phyloP scores from a whole-genome alignment of 2,888 invertebrate genomes.

The Nasonia oneida region DNA sequence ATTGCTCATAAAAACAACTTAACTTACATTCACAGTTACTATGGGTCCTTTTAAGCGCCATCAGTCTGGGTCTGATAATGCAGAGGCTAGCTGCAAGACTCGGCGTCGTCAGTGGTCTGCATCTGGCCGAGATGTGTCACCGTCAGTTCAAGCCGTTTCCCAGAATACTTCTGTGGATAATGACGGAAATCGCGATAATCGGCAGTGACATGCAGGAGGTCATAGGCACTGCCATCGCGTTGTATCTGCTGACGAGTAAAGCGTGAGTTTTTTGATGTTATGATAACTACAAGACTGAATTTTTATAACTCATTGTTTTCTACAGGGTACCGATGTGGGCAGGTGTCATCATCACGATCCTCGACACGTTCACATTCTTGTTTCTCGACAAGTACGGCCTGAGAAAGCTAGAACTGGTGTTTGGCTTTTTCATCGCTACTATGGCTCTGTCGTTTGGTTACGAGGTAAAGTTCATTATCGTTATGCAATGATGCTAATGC shows the following conservation, averaged over 20 bases:
- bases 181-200: conserved; percentile 95
- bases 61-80: conserved; percentile 91
- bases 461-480: conserved; percentile 80
- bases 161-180: conserved; percentile 90
- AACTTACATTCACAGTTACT: conserved; percentile 81
- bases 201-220: conserved; percentile 96
- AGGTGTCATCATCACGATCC: conserved; percentile 91
- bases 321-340: conserved; percentile 82
- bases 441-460: conserved; percentile 95
- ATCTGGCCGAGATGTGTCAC: conserved; percentile 91
- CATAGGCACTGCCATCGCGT: conserved; percentile 93
- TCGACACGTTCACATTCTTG: conserved; percentile 94
- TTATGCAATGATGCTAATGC: neutral
- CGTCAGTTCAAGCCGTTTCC: conserved; percentile 88
- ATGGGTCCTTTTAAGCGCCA: conserved; percentile 92
- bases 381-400: conserved; percentile 92
- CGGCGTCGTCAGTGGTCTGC: conserved; percentile 92
- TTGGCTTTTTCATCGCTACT: conserved; percentile 88
- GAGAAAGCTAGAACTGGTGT: conserved; percentile 91
- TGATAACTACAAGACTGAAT: neutral
- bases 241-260: conserved; percentile 89
- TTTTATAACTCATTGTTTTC: neutral
- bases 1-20: neutral
- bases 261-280: conserved; percentile 77
- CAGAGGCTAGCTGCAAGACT: conserved; percentile 86